Percentiles rank a stretch among this genome's conserved stretches.
Evolutionary conservation across 1,140 invertebrate genomes (phyloP).

Genomic region (Tetraneura akinire): DNA sequence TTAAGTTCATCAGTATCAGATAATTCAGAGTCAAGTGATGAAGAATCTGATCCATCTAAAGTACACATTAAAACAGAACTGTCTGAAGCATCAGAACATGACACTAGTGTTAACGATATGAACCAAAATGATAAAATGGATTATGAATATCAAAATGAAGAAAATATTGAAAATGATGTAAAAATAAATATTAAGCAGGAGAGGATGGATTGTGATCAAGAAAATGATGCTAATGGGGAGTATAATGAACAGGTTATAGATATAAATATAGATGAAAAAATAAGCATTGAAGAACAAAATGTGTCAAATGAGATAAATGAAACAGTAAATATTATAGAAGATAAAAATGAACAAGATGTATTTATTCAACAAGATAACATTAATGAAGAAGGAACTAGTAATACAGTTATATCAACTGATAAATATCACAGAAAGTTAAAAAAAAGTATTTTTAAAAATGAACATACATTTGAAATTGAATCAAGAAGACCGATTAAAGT

Average conservation of each 20-base stretch:
- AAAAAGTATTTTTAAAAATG: neutral
- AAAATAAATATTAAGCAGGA: constrained; percentile 23
- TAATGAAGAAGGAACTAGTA: neutral
- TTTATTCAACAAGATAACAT: neutral
- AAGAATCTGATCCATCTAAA: constrained; percentile 3
- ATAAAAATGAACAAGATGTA: neutral
- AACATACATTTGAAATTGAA: neutral
- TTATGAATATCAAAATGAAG: neutral
- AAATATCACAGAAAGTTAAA: neutral
- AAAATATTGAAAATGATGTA: neutral
- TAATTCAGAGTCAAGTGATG: constrained; percentile 32
- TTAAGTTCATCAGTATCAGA: neutral
- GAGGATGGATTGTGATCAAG: neutral
- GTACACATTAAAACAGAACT: constrained; percentile 32
- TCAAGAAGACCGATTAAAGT: constrained; percentile 4
- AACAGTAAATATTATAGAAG: neutral
- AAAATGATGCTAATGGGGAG: neutral
- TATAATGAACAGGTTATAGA: neutral
- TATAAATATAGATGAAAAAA: neutral
- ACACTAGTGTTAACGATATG: neutral
- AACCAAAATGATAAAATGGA: neutral
- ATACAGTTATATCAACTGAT: neutral
- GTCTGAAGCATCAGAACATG: constrained; percentile 11
- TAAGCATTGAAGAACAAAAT: neutral
- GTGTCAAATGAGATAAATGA: neutral